Conservation (phyloP, 2,113 vertebrate genomes). For the Dascyllus trimaculatus region DNA sequence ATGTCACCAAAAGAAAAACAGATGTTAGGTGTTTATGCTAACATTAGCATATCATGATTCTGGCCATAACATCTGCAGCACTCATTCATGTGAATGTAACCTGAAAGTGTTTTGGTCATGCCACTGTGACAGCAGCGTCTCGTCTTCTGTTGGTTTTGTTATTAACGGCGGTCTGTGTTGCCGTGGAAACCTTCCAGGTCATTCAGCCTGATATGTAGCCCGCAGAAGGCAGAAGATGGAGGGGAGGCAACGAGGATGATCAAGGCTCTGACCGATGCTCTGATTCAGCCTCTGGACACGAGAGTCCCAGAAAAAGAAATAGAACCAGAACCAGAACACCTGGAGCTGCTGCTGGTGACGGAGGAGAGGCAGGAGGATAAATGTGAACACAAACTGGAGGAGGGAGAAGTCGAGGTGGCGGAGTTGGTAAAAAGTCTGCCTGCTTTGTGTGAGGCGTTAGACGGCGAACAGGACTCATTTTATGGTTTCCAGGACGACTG, state of each 20-base stretch:
- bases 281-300: constrained; percentile 70
- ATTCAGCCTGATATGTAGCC: constrained; percentile 85
- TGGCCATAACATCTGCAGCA: too few species aligned
- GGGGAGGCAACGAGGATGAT: constrained; percentile 85
- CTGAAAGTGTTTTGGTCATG: not conserved
- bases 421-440: not conserved
- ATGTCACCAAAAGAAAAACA: too few species aligned
- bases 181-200: constrained; percentile 70
- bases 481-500: constrained; percentile 84
- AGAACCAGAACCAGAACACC: not conserved
- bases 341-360: constrained; percentile 19
- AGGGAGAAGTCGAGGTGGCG: not conserved
- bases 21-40: too few species aligned
- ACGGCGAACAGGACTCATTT: constrained; percentile 86
- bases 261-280: constrained; percentile 81
- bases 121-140: not conserved
- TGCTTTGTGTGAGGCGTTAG: constrained; percentile 78
- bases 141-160: not conserved
- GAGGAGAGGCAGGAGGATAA: not conserved
- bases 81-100: too few species aligned
- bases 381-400: not conserved
- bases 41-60: too few species aligned
- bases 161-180: not conserved
- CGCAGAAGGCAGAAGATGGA: constrained; percentile 77
- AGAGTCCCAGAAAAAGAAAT: not conserved